Evolutionary conservation across 1,140 invertebrate species (phyloP).

Genomic region (Drosophila ercepeae): DNA sequence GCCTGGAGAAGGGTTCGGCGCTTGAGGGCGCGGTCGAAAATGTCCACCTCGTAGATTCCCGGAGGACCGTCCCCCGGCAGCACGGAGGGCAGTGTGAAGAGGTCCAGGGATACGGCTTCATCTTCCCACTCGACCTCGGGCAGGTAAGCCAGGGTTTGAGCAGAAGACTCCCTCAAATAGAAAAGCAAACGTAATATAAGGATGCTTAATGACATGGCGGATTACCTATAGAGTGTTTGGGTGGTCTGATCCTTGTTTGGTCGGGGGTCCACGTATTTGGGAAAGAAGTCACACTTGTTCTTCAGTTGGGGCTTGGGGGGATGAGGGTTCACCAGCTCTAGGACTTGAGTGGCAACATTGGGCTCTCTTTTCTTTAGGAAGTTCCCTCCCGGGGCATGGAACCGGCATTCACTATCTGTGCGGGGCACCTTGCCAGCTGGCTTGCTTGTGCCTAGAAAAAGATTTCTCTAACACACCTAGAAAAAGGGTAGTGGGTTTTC

Average conservation of each 20-base stretch:
- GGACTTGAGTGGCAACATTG: conserved; percentile 32
- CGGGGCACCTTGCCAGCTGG: conserved; percentile 45
- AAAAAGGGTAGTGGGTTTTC: too few species aligned
- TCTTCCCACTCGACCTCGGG: conserved; percentile 73
- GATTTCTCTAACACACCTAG: not conserved
- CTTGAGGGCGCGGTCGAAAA: conserved; percentile 74
- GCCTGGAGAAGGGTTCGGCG: conserved; percentile 70
- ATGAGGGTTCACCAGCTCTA: conserved; percentile 35
- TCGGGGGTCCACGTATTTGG: conserved; percentile 32
- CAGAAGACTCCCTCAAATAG: conserved; percentile 87
- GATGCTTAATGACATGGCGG: not conserved
- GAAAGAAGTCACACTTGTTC: conserved; percentile 61
- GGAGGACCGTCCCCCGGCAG: conserved; percentile 50
- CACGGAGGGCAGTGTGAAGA: conserved; percentile 63
- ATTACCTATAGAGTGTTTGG: conserved; percentile 72
- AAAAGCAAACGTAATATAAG: not conserved
- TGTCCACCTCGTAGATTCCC: conserved; percentile 71
- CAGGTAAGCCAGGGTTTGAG: conserved; percentile 90
- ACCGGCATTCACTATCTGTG: conserved; percentile 62
- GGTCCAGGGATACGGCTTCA: conserved; percentile 45
- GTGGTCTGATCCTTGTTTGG: conserved; percentile 59
- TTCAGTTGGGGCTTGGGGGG: conserved; percentile 38
- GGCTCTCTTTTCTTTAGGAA: conserved; percentile 31
- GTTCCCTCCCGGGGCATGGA: conserved; percentile 44
- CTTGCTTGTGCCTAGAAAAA: conserved; percentile 46